phyloP scores from a whole-genome alignment of 1,140 invertebrate species.

The Ganaspis sp. region DNA sequence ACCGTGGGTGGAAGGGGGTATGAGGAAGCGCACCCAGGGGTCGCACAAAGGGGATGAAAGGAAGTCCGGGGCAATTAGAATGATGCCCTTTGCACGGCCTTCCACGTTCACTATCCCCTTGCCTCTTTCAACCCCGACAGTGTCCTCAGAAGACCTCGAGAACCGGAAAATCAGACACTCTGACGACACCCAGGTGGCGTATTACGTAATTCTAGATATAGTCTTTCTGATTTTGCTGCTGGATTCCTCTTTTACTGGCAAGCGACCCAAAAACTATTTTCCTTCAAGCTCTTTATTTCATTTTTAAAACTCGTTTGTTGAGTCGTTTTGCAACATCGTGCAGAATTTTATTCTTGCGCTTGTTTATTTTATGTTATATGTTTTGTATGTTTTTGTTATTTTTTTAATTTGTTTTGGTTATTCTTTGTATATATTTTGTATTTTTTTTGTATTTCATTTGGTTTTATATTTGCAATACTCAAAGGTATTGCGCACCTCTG shows the following conservation, averaged over 20 bases:
- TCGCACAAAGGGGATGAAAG: constrained; percentile 75
- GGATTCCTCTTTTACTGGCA: background rate
- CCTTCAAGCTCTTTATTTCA: background rate
- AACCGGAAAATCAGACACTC: constrained; percentile 33
- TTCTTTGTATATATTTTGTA: too few species aligned
- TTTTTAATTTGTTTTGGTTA: too few species aligned
- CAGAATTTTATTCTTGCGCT: too few species aligned
- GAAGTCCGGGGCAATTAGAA: constrained; percentile 77
- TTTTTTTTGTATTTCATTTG: too few species aligned
- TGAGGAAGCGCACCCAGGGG: constrained; percentile 67
- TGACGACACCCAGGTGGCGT: constrained; percentile 26
- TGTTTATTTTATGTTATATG: too few species aligned
- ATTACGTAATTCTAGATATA: background rate
- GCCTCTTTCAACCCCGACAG: constrained; percentile 32
- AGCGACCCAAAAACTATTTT: background rate
- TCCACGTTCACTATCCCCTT: constrained; percentile 57
- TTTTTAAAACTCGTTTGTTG: too few species aligned
- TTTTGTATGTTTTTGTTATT: too few species aligned
- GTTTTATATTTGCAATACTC: too few species aligned
- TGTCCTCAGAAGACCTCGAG: constrained; percentile 36
- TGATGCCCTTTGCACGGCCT: constrained; percentile 75
- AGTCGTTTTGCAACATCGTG: too few species aligned
- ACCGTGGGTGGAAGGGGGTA: constrained; percentile 59
- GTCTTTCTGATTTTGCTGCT: background rate
- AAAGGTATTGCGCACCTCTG: too few species aligned